Evolutionary conservation across 2,113 vertebrate genomes (phyloP).

Genomic region (Marmota flaviventris): DNA sequence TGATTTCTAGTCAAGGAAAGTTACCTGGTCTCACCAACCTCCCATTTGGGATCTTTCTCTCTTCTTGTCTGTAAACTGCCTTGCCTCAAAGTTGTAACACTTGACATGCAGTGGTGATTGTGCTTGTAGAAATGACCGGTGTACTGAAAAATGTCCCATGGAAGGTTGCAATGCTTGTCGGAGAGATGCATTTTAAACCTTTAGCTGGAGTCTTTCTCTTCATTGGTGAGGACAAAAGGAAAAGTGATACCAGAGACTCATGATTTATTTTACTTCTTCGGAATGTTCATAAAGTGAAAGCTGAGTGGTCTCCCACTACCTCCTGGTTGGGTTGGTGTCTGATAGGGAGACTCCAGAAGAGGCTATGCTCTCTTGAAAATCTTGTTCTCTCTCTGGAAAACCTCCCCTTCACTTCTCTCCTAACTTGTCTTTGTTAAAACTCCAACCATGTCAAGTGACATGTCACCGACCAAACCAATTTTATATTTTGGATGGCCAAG

Average conservation of each 20-base stretch:
- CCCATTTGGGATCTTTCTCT: neutral
- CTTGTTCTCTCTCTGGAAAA: neutral
- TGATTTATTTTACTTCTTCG: neutral
- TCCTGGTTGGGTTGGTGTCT: neutral
- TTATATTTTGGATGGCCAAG: no score
- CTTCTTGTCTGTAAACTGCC: neutral
- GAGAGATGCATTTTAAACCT: neutral
- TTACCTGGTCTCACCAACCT: neutral
- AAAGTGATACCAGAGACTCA: neutral
- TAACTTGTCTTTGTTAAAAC: constrained; percentile 2
- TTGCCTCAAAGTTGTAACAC: neutral
- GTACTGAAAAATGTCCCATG: neutral
- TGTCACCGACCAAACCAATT: no score
- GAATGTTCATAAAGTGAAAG: neutral
- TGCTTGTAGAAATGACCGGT: neutral
- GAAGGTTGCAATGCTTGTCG: neutral
- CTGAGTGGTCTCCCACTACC: neutral
- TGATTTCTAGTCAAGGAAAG: neutral
- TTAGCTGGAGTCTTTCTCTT: neutral
- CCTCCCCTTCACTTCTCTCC: neutral
- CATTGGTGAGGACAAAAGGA: neutral
- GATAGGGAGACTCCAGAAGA: neutral
- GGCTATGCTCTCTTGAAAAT: neutral
- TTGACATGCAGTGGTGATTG: neutral
- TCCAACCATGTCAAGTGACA: neutral